Evolutionary conservation across 1,140 invertebrate species (phyloP).

Genomic region (Berghia stephanieae): DNA sequence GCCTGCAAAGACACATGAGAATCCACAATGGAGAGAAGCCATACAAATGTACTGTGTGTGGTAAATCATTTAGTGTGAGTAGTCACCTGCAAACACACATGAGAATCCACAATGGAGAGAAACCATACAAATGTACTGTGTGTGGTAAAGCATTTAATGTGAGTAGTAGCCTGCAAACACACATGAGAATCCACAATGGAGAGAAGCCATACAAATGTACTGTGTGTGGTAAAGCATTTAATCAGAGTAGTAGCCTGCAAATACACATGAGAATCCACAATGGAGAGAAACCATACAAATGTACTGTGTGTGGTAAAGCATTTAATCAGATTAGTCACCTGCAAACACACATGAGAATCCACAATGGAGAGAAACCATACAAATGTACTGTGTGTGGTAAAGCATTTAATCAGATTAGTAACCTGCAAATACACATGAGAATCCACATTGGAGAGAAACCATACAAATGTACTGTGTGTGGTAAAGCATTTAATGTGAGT

Average conservation of each 20-base stretch:
- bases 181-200: constrained; percentile 38
- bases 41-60: constrained; percentile 21
- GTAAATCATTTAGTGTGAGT: constrained; percentile 80
- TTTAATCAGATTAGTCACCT: constrained; percentile 27
- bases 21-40: constrained; percentile 27
- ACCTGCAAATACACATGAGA: constrained; percentile 85
- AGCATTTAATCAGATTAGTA: constrained; percentile 73
- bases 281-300: constrained; percentile 72
- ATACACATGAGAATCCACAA: constrained; percentile 63
- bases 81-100: constrained; percentile 24
- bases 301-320: not conserved
- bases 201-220: constrained; percentile 39
- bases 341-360: constrained; percentile 21
- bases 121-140: constrained; percentile 37
- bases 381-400: constrained; percentile 23
- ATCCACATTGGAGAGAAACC: constrained; percentile 87
- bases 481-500: constrained; percentile 81
- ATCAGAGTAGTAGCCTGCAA: not conserved
- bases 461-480: constrained; percentile 67
- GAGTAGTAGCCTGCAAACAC: constrained; percentile 30
- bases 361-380: constrained; percentile 30
- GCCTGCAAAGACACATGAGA: constrained; percentile 11
- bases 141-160: constrained; percentile 34
- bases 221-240: constrained; percentile 36
- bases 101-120: constrained; percentile 34